phyloP scores from a whole-genome alignment of 2,888 invertebrate species.

The Meghimatium bilineatum region DNA sequence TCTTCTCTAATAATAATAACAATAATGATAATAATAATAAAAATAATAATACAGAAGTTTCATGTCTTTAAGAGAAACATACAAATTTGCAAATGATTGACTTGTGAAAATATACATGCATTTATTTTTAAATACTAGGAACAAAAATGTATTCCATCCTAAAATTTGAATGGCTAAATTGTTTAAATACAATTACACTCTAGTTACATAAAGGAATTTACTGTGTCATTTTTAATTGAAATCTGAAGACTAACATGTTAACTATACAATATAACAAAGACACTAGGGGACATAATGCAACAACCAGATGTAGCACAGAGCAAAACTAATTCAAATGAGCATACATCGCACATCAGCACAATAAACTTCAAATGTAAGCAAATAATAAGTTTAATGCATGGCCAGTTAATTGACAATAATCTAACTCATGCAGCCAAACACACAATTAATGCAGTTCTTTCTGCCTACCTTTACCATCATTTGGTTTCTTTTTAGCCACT shows the following conservation, averaged over 20 bases:
- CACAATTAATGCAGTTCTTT: constrained; percentile 17
- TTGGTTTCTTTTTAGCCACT: constrained; percentile 37
- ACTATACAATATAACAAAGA: background rate
- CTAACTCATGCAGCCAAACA: constrained; percentile 36
- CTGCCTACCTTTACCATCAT: constrained; percentile 46
- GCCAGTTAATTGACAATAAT: constrained; percentile 31
- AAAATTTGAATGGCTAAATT: background rate
- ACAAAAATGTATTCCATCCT: background rate
- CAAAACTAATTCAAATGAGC: background rate
- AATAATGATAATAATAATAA: no score
- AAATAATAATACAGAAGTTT: background rate
- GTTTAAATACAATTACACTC: no score
- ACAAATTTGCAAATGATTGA: background rate
- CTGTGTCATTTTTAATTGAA: background rate
- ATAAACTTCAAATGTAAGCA: background rate
- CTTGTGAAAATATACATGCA: background rate
- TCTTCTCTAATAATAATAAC: no score
- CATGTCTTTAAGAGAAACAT: background rate
- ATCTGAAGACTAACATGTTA: background rate
- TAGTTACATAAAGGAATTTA: background rate
- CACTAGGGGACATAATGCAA: background rate
- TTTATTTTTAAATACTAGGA: background rate
- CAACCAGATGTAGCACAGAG: background rate
- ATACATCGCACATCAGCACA: background rate
- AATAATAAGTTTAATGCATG: constrained; percentile 1